These are phyloP conservation scores for Ailurus styani DNA, from an alignment of 2,113 vertebrate genomes.

Conservation along the genomic window DNA sequence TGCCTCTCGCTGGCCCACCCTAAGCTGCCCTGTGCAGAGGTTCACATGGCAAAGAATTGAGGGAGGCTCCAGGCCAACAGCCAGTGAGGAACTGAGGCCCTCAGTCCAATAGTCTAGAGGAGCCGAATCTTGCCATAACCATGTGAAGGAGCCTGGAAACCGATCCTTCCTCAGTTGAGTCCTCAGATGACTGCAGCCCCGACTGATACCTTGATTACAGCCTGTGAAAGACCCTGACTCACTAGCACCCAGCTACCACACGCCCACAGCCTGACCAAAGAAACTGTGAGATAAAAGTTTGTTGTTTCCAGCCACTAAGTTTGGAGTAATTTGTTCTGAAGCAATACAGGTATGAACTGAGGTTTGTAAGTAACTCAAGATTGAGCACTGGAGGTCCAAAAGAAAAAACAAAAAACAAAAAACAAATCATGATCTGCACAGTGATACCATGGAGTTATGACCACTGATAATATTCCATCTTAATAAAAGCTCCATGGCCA, in stretches of 20 bases:
- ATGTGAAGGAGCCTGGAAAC: neutral
- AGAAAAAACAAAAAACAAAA: neutral
- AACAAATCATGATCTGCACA: neutral
- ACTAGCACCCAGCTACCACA: neutral
- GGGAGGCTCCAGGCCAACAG: neutral
- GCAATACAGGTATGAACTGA: neutral
- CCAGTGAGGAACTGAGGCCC: neutral
- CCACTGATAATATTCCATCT: neutral
- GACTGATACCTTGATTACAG: neutral
- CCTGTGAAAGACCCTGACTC: neutral
- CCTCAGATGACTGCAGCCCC: neutral
- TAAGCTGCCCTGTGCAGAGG: neutral
- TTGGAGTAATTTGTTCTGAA: neutral
- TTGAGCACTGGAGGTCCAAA: neutral
- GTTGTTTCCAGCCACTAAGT: neutral
- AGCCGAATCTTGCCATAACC: neutral
- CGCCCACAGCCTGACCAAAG: neutral
- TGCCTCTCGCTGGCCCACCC: neutral
- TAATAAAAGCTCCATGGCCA: neutral
- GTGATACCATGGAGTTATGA: neutral
- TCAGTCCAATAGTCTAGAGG: neutral
- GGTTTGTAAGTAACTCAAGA: neutral
- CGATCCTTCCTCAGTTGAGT: neutral
- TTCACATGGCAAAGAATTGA: neutral
- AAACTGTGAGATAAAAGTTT: neutral